Conservation (phyloP, 2,113 vertebrate species). For the Pedetes capensis region DNA sequence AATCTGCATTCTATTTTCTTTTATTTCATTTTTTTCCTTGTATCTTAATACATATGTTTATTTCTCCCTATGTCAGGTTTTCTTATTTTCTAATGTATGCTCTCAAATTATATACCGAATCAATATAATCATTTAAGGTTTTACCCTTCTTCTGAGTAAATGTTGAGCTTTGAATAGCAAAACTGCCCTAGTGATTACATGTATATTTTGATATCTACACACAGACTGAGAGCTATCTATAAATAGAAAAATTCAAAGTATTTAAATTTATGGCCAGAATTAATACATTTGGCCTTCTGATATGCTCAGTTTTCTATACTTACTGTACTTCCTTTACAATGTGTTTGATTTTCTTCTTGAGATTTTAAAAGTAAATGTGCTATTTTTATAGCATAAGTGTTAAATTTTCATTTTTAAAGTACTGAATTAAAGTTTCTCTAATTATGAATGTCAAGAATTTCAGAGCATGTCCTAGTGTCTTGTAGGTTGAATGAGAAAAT, state of each 20-base stretch:
- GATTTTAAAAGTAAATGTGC: not conserved
- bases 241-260: not conserved
- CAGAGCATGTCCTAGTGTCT: not conserved
- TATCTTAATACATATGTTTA: not conserved
- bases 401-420: not conserved
- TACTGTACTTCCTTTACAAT: not conserved
- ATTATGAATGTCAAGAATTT: not conserved
- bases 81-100: not conserved
- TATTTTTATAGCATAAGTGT: not conserved
- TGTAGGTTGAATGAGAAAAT: not conserved
- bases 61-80: not conserved
- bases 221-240: not conserved
- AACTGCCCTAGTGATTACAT: not conserved
- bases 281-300: not conserved
- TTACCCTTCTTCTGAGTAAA: not conserved
- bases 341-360: not conserved
- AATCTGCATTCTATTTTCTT: not conserved
- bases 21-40: not conserved
- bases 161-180: not conserved
- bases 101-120: not conserved
- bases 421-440: not conserved
- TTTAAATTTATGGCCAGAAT: not conserved
- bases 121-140: not conserved
- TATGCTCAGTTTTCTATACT: not conserved
- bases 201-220: not conserved